These are phyloP conservation scores for Eremophila alpestris DNA, from an alignment of 2,797 vertebrate species.

Conservation along the genomic window DNA sequence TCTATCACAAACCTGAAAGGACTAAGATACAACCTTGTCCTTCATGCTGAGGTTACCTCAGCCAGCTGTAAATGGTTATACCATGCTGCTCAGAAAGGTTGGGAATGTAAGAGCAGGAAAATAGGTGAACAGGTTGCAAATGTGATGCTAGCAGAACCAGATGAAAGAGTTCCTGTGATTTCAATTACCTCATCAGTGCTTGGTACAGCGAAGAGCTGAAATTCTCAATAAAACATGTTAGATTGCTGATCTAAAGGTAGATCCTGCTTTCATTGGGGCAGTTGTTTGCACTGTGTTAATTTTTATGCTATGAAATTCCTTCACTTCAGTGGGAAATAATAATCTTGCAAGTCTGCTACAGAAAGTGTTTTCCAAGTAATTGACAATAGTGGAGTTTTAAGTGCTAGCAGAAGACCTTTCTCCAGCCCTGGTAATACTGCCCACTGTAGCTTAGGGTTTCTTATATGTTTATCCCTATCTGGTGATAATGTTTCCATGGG, in stretches of 20 bases:
- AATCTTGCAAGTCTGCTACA: neutral
- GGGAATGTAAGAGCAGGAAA: neutral
- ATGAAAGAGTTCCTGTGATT: neutral
- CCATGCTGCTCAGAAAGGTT: neutral
- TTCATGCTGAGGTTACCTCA: neutral
- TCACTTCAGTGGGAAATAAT: neutral
- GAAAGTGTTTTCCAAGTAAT: neutral
- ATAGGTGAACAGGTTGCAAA: neutral
- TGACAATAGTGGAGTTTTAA: neutral
- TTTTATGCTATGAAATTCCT: neutral
- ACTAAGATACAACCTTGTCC: neutral
- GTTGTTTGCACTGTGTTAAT: neutral
- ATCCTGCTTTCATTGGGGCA: neutral
- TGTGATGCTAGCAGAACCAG: neutral
- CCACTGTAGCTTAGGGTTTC: neutral
- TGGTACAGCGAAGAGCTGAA: neutral
- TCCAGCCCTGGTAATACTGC: neutral
- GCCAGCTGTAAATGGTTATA: neutral
- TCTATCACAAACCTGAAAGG: neutral
- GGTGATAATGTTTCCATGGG: neutral
- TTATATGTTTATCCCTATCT: neutral
- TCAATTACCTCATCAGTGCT: neutral
- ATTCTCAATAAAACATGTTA: neutral
- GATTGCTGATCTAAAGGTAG: neutral
- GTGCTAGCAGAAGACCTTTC: neutral